These are phyloP conservation scores for Pharmacophagus antenor DNA, from an alignment of 2,888 invertebrate genomes.

Conservation along the genomic window DNA sequence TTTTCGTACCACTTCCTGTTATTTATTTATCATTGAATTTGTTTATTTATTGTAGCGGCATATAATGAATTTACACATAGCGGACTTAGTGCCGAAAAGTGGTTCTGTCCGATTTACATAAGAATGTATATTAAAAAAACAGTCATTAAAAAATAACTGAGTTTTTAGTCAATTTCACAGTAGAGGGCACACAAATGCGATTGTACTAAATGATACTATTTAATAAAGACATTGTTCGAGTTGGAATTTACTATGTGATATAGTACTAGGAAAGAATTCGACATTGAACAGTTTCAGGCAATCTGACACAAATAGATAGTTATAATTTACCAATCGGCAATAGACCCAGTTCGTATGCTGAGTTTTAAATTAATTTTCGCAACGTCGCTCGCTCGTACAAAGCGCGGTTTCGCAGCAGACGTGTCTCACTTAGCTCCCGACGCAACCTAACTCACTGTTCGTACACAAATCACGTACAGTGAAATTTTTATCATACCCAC, in stretches of 20 bases:
- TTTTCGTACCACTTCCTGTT: too few relatives aligned
- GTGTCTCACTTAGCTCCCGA: slow-evolving; percentile 22
- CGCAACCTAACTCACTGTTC: slow-evolving; percentile 36
- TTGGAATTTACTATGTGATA: background rate
- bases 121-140: too few relatives aligned
- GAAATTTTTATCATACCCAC: slow-evolving; percentile 61
- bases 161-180: too few relatives aligned
- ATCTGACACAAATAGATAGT: slow-evolving; percentile 14
- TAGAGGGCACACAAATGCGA: too few relatives aligned
- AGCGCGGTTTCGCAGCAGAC: slow-evolving; percentile 29
- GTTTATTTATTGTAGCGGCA: too few relatives aligned
- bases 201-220: too few relatives aligned
- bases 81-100: too few relatives aligned
- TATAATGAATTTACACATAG: too few relatives aligned
- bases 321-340: slow-evolving; percentile 16
- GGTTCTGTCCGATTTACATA: too few relatives aligned
- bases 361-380: slow-evolving; percentile 29
- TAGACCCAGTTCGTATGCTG: slow-evolving; percentile 23
- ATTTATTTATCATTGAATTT: too few relatives aligned
- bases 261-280: slow-evolving; percentile 1
- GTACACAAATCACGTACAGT: slow-evolving; percentile 64
- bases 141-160: too few relatives aligned
- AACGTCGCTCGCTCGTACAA: slow-evolving; percentile 14
- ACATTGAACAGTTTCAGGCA: slow-evolving; percentile 13
- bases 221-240: background rate